phyloP scores from a whole-genome alignment of 2,797 vertebrate genomes.

The Bradypus variegatus region DNA sequence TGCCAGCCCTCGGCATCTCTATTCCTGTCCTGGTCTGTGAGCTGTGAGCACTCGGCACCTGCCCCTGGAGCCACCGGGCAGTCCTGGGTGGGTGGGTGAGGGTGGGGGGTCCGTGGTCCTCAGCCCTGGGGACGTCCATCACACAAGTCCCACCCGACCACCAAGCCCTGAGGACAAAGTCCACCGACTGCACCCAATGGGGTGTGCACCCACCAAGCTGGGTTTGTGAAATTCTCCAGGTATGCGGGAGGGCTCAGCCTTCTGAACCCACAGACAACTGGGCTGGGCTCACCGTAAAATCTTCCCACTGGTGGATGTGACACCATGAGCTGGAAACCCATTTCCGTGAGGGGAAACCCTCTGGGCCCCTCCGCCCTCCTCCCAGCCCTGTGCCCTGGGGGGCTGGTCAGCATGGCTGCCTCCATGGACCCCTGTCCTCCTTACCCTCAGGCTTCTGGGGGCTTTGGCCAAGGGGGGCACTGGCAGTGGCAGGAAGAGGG shows the following conservation, averaged over 20 bases:
- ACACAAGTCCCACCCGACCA: rapidly evolving
- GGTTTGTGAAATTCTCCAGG: too few relatives aligned
- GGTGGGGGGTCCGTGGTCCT: background rate
- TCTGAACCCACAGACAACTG: background rate
- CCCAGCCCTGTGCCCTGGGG: background rate
- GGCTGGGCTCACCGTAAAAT: background rate
- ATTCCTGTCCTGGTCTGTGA: background rate
- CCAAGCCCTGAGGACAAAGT: rapidly evolving
- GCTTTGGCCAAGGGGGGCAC: rapidly evolving
- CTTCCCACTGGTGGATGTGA: rapidly evolving
- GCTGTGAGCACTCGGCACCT: background rate
- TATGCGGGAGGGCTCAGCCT: rapidly evolving
- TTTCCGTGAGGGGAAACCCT: too few relatives aligned
- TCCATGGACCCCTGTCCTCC: rapidly evolving
- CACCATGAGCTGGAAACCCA: too few relatives aligned
- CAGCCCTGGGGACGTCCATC: rapidly evolving
- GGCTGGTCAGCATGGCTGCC: background rate
- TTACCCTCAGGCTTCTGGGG: too few relatives aligned
- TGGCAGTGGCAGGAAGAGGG: background rate
- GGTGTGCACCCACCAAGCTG: rapidly evolving
- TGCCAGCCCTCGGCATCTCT: rapidly evolving
- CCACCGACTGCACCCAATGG: rapidly evolving
- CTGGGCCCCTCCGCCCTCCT: rapidly evolving
- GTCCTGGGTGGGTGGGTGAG: background rate
- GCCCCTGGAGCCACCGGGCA: background rate